These are phyloP conservation scores for Coptodon rendalli DNA, from an alignment of 2,113 vertebrate genomes.

Conservation along the genomic window DNA sequence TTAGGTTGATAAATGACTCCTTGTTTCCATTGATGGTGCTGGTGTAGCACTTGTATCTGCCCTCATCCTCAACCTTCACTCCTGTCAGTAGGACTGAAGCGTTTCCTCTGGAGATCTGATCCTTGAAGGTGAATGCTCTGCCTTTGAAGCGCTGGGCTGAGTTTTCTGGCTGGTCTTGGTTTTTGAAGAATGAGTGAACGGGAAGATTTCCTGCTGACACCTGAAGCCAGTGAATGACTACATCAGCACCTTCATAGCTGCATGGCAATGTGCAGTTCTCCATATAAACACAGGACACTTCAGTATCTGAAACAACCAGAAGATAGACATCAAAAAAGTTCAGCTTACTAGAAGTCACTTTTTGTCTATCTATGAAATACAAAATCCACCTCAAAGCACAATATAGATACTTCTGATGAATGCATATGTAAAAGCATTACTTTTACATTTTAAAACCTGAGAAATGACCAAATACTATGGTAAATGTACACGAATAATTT, in stretches of 20 bases:
- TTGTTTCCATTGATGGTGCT: not conserved
- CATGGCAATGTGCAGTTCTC: conserved; percentile 62
- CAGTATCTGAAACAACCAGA: not conserved
- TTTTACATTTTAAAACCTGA: too few species aligned
- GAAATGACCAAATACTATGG: too few species aligned
- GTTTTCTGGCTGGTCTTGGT: not conserved
- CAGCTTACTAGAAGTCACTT: too few species aligned
- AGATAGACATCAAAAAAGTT: not conserved
- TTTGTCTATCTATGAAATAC: too few species aligned
- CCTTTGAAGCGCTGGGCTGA: not conserved
- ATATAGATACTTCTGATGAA: too few species aligned
- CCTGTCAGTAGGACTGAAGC: conserved; percentile 58
- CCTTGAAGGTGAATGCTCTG: not conserved
- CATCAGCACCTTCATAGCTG: not conserved
- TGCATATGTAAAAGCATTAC: too few species aligned
- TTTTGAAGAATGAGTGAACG: not conserved
- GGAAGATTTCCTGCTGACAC: accelerated
- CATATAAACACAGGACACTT: conserved; percentile 26
- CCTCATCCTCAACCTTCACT: conserved; percentile 39
- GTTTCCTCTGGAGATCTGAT: conserved; percentile 55
- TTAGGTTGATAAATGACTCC: not conserved
- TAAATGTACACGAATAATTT: accelerated
- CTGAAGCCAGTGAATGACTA: conserved; percentile 66
- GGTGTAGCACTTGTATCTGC: conserved; percentile 58
- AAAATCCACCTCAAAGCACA: too few species aligned